Base-by-base conservation (phyloP, 2,888 invertebrate genomes). In the Eupsilia transversa region DNA sequence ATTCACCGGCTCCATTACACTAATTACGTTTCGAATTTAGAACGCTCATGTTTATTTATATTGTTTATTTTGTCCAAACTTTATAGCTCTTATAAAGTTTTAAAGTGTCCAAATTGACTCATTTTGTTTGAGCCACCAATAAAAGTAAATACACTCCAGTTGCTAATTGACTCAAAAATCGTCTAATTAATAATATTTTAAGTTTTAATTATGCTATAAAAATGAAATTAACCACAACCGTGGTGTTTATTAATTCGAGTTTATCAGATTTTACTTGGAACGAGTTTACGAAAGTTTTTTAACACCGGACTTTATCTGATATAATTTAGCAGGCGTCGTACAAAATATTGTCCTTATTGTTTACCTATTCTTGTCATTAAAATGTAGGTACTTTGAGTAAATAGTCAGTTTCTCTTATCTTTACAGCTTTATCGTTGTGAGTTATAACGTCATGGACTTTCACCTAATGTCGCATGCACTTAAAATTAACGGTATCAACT, bases 11-110 rank as follows among this genome's bases (percentile, higher is more conserved):
- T 92, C 92, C 93, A 94, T 94, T 94, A 93, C 90, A 89, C 92
- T 95, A 93, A 95, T 95, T 95, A 94, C 88, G 87, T 89, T 91
- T 89, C 88, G 86, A 92, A 91, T 91, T 90, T 89, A 88, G 89
- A 89, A 88, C 88, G 86, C 87, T 89, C 87, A 88, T 89, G 87
- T 91, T 90, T 90, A 89, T 89, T 89, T 90, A 88, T 85, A 82
- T 85, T 84, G 87, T 86, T 85, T 85, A 89, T 88, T 87, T 84
- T 84, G 86, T 86, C 77, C 61, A 61, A 84, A 86, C 80, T 91
- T 90, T 90, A 91, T 88, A 81, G 77, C 87, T 79, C 85, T 87
- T 85, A 88, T 90, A 92, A 91, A 91, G 75, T 74, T 84, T 88
- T 87, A 89, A 91, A 88, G 87, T 88, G 85, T 85, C 83, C 84